Evolutionary conservation across 2,888 invertebrate genomes (phyloP).

Genomic region (Ctenicera cuprea): DNA sequence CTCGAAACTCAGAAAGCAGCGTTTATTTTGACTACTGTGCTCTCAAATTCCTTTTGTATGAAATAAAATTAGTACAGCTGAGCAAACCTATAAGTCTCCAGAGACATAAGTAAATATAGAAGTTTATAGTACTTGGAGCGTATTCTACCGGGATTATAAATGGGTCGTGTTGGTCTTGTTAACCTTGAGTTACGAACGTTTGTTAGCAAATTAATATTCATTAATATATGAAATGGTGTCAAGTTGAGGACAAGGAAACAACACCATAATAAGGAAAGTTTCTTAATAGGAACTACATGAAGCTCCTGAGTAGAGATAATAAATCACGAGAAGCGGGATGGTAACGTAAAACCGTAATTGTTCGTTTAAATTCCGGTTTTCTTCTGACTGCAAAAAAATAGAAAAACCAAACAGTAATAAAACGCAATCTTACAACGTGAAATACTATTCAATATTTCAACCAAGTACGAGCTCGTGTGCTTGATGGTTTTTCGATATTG

Average conservation of each 20-base stretch:
- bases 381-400: no score
- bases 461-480: background rate
- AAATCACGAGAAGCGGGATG: background rate
- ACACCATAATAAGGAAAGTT: constrained; percentile 6
- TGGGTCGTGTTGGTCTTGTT: constrained; percentile 3
- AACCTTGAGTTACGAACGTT: constrained; percentile 4
- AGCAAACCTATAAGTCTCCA: no score
- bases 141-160: background rate
- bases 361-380: no score
- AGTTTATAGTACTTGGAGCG: no score
- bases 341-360: background rate
- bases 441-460: background rate
- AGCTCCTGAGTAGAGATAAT: no score
- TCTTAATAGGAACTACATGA: background rate
- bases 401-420: background rate
- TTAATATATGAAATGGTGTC: constrained; percentile 7
- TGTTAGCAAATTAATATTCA: constrained; percentile 15
- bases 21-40: no score
- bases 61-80: no score
- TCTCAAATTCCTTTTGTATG: no score
- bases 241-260: background rate
- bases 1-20: no score
- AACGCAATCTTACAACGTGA: background rate
- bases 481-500: constrained; percentile 16
- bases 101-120: no score